These are phyloP conservation scores for Yponomeuta cagnagella DNA, from an alignment of 2,888 invertebrate species.

Conservation along the genomic window DNA sequence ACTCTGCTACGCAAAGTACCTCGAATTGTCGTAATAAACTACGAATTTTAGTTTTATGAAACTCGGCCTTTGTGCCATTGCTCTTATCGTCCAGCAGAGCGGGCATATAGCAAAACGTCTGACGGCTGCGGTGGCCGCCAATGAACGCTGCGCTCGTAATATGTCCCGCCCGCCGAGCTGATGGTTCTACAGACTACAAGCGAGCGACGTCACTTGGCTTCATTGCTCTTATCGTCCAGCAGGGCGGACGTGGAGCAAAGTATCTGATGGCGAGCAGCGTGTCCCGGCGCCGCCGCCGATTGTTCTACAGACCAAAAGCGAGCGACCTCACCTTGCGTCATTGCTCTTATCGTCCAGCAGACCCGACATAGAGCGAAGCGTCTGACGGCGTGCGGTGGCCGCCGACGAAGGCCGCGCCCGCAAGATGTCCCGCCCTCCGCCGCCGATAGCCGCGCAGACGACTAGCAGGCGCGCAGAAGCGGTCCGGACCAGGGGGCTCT, in stretches of 20 bases:
- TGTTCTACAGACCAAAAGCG: background rate
- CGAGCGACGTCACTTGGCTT: too few species aligned
- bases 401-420: slow-evolving; percentile 60
- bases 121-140: slow-evolving; percentile 57
- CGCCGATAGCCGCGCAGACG: slow-evolving; percentile 76
- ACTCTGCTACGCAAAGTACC: too few species aligned
- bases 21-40: too few species aligned
- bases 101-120: slow-evolving; percentile 62
- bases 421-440: slow-evolving; percentile 76
- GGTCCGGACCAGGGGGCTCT: slow-evolving; percentile 80
- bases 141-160: slow-evolving; percentile 29
- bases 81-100: slow-evolving; percentile 69
- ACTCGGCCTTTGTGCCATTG: background rate
- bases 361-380: slow-evolving; percentile 61
- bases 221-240: too few species aligned
- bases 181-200: too few species aligned
- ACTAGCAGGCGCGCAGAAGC: slow-evolving; percentile 79
- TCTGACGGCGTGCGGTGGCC: slow-evolving; percentile 62
- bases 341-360: slow-evolving; percentile 69
- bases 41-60: too few species aligned
- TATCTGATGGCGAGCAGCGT: slow-evolving; percentile 56
- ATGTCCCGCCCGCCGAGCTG: slow-evolving; percentile 44
- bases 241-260: slow-evolving; percentile 33
- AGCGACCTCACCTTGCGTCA: slow-evolving; percentile 6
- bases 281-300: too few species aligned